A percentile compares a stretch with the other conserved stretches of the same genome.
Evolutionary conservation across 2,888 invertebrate genomes (phyloP).

Genomic region (Spisula subtruncata): DNA sequence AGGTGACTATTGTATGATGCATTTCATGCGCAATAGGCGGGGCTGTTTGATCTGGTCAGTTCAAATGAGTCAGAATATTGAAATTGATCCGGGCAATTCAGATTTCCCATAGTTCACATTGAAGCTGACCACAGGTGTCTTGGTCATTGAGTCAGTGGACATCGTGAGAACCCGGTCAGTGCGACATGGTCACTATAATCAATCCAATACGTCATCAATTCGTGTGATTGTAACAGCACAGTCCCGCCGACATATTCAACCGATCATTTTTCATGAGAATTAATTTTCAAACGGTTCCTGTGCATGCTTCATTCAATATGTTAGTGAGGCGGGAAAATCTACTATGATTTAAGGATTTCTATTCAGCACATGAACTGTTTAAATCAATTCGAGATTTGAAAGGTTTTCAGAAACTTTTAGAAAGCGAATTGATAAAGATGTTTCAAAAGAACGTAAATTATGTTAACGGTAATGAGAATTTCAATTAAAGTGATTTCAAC

Average conservation of each 20-base stretch:
- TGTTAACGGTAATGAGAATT: not conserved
- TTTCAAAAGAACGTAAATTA: slow-evolving; percentile 10
- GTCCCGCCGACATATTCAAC: slow-evolving; percentile 63
- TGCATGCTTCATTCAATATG: slow-evolving; percentile 55
- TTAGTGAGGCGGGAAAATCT: slow-evolving; percentile 58
- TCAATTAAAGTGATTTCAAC: not conserved
- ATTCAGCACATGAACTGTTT: not conserved
- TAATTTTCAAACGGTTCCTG: slow-evolving; percentile 72
- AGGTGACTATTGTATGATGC: not conserved
- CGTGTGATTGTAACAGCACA: slow-evolving; percentile 53
- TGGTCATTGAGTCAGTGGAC: slow-evolving; percentile 53
- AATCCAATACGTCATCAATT: slow-evolving; percentile 57
- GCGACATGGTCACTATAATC: slow-evolving; percentile 62
- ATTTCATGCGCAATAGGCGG: slow-evolving; percentile 33
- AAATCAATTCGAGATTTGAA: not conserved
- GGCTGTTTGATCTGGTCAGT: slow-evolving; percentile 10
- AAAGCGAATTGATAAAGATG: slow-evolving; percentile 1
- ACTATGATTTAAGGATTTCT: slow-evolving; percentile 30
- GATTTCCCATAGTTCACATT: slow-evolving; percentile 71
- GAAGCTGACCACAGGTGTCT: slow-evolving; percentile 68
- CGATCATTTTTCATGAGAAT: slow-evolving; percentile 69
- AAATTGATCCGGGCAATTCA: slow-evolving; percentile 32
- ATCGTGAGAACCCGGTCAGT: slow-evolving; percentile 72
- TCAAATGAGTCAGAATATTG: slow-evolving; percentile 37
- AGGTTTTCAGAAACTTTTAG: not conserved